Evolutionary conservation across 2,797 vertebrate species (phyloP).

Genomic region (Syncerus caffer): DNA sequence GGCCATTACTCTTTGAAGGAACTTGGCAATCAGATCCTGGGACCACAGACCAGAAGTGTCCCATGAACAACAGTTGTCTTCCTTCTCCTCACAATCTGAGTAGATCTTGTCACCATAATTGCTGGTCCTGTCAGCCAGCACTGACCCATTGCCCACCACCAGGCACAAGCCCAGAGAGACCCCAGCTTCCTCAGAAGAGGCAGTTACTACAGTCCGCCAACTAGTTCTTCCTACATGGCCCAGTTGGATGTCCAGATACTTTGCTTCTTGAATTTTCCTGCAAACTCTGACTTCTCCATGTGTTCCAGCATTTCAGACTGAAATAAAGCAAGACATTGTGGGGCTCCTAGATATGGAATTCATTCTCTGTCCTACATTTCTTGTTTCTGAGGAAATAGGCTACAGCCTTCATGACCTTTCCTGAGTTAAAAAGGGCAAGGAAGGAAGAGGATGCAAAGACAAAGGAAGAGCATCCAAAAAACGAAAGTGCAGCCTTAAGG

Average conservation of each 20-base stretch:
- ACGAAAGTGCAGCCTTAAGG: fast-evolving
- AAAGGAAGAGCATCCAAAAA: not conserved
- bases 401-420: not conserved
- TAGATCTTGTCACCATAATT: not conserved
- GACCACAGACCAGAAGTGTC: not conserved
- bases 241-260: not conserved
- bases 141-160: fast-evolving
- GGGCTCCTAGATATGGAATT: not conserved
- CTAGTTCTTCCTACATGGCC: not conserved
- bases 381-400: not conserved
- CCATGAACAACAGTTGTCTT: not conserved
- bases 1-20: not conserved
- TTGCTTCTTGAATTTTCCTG: not conserved
- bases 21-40: not conserved
- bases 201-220: not conserved
- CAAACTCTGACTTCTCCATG: not conserved
- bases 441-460: fast-evolving
- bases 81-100: not conserved
- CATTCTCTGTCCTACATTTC: not conserved
- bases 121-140: not conserved
- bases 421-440: not conserved
- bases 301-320: not conserved
- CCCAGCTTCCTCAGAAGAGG: not conserved
- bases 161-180: not conserved
- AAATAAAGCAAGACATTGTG: not conserved